phyloP scores from a whole-genome alignment of 2,888 invertebrate species.

The Thereva nobilitata region DNA sequence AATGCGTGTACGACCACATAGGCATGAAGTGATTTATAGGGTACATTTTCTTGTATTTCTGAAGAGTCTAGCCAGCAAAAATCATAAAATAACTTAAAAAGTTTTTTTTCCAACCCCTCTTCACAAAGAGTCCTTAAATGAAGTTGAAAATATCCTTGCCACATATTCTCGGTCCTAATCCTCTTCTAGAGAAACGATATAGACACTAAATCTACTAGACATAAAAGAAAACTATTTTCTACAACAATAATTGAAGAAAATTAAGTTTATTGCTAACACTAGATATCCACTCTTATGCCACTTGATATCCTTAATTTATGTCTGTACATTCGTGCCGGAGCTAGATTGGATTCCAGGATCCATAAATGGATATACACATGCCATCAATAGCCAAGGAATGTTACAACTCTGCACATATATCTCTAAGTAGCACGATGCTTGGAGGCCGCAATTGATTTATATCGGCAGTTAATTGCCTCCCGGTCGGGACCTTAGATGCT shows the following conservation, averaged over 20 bases:
- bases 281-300: slow-evolving; percentile 38
- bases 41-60: too few species aligned
- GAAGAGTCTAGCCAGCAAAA: too few species aligned
- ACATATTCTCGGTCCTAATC: too few species aligned
- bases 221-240: slow-evolving; percentile 30
- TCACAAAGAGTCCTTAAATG: too few species aligned
- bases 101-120: too few species aligned
- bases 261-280: slow-evolving; percentile 40
- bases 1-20: too few species aligned
- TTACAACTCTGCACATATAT: slow-evolving; percentile 20
- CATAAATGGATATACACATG: slow-evolving; percentile 23
- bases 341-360: slow-evolving; percentile 25
- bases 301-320: slow-evolving; percentile 41
- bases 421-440: slow-evolving; percentile 11
- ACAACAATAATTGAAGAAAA: slow-evolving; percentile 39
- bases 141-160: too few species aligned
- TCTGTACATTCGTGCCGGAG: slow-evolving; percentile 16
- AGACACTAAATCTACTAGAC: too few species aligned
- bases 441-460: slow-evolving; percentile 39
- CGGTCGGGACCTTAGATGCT: neutral
- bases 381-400: slow-evolving; percentile 25
- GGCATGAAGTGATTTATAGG: too few species aligned
- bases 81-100: too few species aligned
- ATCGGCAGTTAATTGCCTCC: slow-evolving; percentile 41
- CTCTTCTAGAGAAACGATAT: too few species aligned